Base-by-base conservation (phyloP, 2,113 vertebrate species). In the Holacanthus passer region DNA sequence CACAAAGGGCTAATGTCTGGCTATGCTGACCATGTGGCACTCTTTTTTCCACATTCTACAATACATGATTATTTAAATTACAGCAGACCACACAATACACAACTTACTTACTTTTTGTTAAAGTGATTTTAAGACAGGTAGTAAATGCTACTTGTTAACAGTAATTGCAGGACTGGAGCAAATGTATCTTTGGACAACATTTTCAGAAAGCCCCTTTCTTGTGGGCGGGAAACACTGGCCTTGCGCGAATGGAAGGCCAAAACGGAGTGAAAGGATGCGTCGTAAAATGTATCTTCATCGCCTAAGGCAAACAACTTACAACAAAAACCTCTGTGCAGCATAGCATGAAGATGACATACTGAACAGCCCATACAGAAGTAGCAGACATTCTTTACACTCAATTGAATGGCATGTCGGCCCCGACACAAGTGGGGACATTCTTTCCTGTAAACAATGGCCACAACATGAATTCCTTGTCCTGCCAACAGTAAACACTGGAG, bases 401-500 rank as follows among this genome's bases (percentile, higher is more conserved):
- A 85, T 87, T 27, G 22, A 88, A 87, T 84, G 85, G 86, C 73
- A 84, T 85, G 67, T 88, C 84, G 86, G 85, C 63, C 64, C 50
- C 74, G 81, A 87, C 67, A 89, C 81, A 89, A 90, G 86, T 83
- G 79, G 77, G 67, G 81, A 92, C 86, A 89, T 92, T 92, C 83
- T 90, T 89, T 88, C 67, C 84, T 79, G 64, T 84, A 83, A 90
- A 91, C 83, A 91, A 86, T 74, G 69, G 72, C 56, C 81, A 84
- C 87, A 82, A 84, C 80, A 84, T 87, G 60, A 88, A 93, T 90
- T 88, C 83, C 81, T 68, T 55, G 72, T 85, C n/a, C 79, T 69
- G 77, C 72, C 73, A 84, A 70, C 59, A 83, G 70, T 87, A 85
- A 83, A 83, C 74, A 88, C 66, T 85, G 39, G 60, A 82, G 55